These are phyloP conservation scores for Euspilapteryx auroguttella DNA, from an alignment of 2,888 invertebrate genomes.

Conservation along the genomic window DNA sequence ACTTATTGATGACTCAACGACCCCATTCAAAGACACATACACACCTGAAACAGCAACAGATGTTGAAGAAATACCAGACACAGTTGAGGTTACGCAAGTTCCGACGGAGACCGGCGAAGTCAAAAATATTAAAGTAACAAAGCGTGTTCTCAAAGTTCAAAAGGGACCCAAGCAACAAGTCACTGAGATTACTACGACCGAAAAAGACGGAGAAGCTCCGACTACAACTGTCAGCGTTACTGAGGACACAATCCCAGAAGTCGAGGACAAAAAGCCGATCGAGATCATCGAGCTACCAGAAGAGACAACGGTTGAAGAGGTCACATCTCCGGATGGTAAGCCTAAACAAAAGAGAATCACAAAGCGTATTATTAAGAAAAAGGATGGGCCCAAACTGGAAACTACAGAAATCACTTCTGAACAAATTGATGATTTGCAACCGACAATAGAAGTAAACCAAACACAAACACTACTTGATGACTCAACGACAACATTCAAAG, in stretches of 20 bases:
- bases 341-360: constrained; percentile 15
- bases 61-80: constrained; percentile 7
- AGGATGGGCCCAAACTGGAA: constrained; percentile 13
- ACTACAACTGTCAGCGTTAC: constrained; percentile 3
- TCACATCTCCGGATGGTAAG: constrained; percentile 12
- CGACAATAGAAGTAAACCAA: constrained; percentile 11
- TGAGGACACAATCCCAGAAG: constrained; percentile 12
- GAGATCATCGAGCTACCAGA: constrained; percentile 17
- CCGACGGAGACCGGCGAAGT: constrained; percentile 4
- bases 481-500: constrained; percentile 2
- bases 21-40: constrained; percentile 4
- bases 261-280: constrained; percentile 13
- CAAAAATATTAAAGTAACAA: constrained; percentile 5
- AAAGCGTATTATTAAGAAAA: constrained; percentile 13
- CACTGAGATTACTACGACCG: constrained; percentile 23
- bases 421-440: constrained; percentile 21
- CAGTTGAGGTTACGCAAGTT: constrained; percentile 5
- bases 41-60: constrained; percentile 2
- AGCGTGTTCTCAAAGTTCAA: constrained; percentile 15
- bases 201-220: constrained; percentile 13
- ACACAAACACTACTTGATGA: constrained; percentile 7
- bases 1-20: constrained; percentile 13
- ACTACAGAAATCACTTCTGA: constrained; percentile 18
- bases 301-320: constrained; percentile 17
- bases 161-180: constrained; percentile 20